These are phyloP conservation scores for Polymixis flavicincta DNA, from an alignment of 2,888 invertebrate genomes.

Conservation along the genomic window DNA sequence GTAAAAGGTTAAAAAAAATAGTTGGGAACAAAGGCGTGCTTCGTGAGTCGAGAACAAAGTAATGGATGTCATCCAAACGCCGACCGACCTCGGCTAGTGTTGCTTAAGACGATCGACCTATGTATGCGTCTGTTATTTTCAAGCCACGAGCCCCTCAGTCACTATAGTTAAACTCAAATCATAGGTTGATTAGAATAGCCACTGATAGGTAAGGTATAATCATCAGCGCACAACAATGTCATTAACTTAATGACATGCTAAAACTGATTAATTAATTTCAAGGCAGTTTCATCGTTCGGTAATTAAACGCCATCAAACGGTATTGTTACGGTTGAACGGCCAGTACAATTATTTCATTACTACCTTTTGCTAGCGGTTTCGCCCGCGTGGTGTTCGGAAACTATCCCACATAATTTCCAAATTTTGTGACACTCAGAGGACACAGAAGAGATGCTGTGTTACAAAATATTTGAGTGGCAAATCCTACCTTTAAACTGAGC, in stretches of 20 bases:
- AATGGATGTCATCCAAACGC: neutral
- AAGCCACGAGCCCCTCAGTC: neutral
- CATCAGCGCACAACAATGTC: neutral
- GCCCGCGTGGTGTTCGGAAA: no score
- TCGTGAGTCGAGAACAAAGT: no score
- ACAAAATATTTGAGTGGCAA: no score
- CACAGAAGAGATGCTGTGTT: no score
- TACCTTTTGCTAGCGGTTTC: neutral
- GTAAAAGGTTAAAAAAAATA: no score
- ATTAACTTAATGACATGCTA: neutral
- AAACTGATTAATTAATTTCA: conserved; percentile 24
- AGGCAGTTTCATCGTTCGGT: neutral
- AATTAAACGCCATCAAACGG: conserved; percentile 3
- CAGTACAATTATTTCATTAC: neutral
- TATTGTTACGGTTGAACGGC: neutral
- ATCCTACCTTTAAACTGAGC: no score
- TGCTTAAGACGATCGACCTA: neutral
- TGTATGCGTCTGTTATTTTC: neutral
- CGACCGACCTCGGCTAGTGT: neutral
- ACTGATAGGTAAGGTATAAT: neutral
- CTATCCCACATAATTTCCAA: no score
- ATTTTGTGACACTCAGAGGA: no score
- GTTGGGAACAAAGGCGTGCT: no score
- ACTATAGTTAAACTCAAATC: neutral
- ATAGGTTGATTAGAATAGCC: neutral